Base-by-base conservation (phyloP, 2,113 vertebrate species). In the Lagopus leucura region DNA sequence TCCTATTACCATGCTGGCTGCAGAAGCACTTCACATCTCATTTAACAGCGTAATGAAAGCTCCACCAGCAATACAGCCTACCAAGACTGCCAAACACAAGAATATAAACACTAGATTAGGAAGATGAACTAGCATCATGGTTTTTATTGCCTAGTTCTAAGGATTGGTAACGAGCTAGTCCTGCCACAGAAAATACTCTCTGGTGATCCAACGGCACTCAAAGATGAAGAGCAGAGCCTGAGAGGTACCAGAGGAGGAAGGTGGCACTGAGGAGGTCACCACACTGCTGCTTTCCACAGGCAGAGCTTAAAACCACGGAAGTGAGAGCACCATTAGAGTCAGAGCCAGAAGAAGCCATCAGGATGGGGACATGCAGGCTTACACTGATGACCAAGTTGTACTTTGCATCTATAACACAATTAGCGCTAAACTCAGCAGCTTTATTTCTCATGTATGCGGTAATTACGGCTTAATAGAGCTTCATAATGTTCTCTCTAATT, bases 11-110 rank as follows among this genome's bases (percentile, higher is more conserved):
- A 38, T 30, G 66, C 71, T 75, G 89, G 83, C 82, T 94, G 89
- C 83, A 89, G 86, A 73, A 94, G 91, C 92, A 94, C 94, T 95
- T 96, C 95, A 90, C 89, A 93, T 94, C 95, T 97, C 96, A 97
- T 97, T 97, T 96, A 96, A 57, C 80, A 11, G 61, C 5, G 2
- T 92, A 96, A 97, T 94, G 93, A 96, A 95, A 90, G 91, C 91
- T 95, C 93, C 94, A 65, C 95, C 96, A 95, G 76, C 66, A 81
- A 86, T 63, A 22, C 34, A 67, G 74, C 66, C 93, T 73, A 73
- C 79, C 92, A 89, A 76, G 69, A 43, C 71, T 89, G 89, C 76
- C 91, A 94, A 92, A 82, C 72, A 78, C n/a, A 82, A 70, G 76
- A 90, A 87, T 27, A 75, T 2, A 78, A 42, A 83, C 54, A 63